Base-by-base conservation (phyloP, 2,797 vertebrate genomes). In the Ptychadena robeensis region DNA sequence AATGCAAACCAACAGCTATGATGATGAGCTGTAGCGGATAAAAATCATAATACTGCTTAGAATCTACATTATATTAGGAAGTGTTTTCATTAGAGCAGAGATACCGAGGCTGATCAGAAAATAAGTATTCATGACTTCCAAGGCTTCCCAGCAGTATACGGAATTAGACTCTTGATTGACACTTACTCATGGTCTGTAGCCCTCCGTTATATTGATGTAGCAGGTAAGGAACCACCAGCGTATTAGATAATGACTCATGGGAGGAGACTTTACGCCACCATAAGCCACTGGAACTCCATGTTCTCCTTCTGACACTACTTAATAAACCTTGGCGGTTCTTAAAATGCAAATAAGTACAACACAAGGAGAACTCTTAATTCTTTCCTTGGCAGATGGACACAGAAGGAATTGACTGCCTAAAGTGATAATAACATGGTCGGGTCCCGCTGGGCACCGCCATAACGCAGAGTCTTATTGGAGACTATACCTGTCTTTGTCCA, bases 391-490 rank as follows among this genome's bases (percentile, higher is more conserved):
- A 32, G 74, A 65, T 44, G 34, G 76, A 79, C 7, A 18, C 32
- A 61, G 27, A 61, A 53, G 18, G 18, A 61, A 61, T 61, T 28
- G 59, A 27, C 65, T 34, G 44, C 25, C 25, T 8, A 68, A 68
- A 79, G 44, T 68, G 65, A 79, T 79, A 67, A 79, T 69, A 69
- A 68, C 68, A 30, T n/a, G 76, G 65, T 57, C 28, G 59, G 53
- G 64, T 44, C 75, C 66, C 75, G 1, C 35, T 65, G 35, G 40
- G 64, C 18, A 22, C 38, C n/a, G 32, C 25, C 12, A 4, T 18
- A 75, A 9, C 31, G 0, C 28, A 15, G 1, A 67, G 28, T 76
- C 61, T 77, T 38, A 66, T 66, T 25, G 27, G 63, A 27, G 31
- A 68, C 48, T 35, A 67, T 27, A 35, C 7, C 31, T 35, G 11